Evolutionary conservation across 2,797 vertebrate genomes (phyloP).

Genomic region (Podarcis siculus): DNA sequence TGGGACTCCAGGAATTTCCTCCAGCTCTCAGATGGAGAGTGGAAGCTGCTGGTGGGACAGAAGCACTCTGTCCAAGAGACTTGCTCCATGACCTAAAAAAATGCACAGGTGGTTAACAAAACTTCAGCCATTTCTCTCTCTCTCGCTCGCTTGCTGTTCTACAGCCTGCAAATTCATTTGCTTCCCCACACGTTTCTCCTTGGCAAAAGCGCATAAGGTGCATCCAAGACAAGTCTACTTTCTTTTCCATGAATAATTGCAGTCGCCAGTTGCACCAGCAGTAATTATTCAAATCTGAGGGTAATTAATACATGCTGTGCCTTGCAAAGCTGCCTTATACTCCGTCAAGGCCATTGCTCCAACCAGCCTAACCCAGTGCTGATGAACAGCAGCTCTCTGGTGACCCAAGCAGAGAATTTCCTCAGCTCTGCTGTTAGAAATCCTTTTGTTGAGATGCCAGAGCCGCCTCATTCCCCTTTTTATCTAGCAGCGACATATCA

Average conservation of each 20-base stretch:
- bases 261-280: not conserved
- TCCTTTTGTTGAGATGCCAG: not conserved
- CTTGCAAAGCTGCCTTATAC: not conserved
- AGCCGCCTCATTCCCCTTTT: not conserved
- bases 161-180: not conserved
- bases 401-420: not conserved
- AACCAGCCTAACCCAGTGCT: not conserved
- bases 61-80: slow-evolving; percentile 61
- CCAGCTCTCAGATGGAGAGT: slow-evolving; percentile 53
- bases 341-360: not conserved
- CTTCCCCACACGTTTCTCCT: not conserved
- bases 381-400: not conserved
- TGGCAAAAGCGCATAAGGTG: too few species aligned
- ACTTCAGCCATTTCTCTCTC: slow-evolving; percentile 17
- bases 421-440: not conserved
- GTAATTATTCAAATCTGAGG: not conserved
- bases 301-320: too few species aligned
- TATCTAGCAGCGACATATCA: not conserved
- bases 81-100: slow-evolving; percentile 47
- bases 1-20: slow-evolving; percentile 74
- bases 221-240: not conserved
- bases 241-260: not conserved
- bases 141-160: too few species aligned
- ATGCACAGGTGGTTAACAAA: slow-evolving; percentile 66
- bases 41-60: slow-evolving; percentile 65